phyloP scores from a whole-genome alignment of 2,797 vertebrate genomes.

The Pipistrellus pygmaeus region DNA sequence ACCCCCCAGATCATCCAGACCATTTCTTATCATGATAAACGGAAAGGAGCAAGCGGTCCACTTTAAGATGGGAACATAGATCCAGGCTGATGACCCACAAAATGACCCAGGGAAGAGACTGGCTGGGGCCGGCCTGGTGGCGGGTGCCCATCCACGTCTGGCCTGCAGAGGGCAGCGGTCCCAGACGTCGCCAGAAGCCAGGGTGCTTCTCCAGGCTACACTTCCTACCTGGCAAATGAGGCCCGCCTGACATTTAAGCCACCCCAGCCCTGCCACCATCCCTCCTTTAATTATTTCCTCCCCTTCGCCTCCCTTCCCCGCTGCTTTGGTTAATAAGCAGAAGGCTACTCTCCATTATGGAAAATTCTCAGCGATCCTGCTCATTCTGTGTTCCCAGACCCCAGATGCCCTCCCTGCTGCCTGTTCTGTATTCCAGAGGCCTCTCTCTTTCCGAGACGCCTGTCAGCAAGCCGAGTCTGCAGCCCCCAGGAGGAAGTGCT shows the following conservation, averaged over 20 bases:
- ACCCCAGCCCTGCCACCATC: neutral
- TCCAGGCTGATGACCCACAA: neutral
- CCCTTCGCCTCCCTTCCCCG: neutral
- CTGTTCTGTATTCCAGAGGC: conserved; percentile 15
- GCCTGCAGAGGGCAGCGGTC: conserved; percentile 73
- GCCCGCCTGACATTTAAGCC: conserved; percentile 32
- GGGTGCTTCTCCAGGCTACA: neutral
- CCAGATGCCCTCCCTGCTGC: neutral
- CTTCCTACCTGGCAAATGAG: neutral
- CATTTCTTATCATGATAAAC: neutral
- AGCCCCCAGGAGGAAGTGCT: neutral
- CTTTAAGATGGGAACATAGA: neutral
- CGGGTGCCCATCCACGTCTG: neutral
- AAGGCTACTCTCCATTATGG: neutral
- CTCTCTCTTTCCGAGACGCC: neutral
- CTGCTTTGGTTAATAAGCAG: conserved; percentile 57
- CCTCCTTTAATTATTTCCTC: conserved; percentile 67
- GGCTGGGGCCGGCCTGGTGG: neutral
- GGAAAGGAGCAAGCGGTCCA: neutral
- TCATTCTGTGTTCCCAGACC: conserved; percentile 16
- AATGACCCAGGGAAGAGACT: neutral
- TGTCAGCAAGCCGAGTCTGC: neutral
- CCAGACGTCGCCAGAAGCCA: neutral
- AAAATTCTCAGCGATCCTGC: conserved; percentile 63
- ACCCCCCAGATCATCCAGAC: neutral